Evolutionary conservation across 2,797 vertebrate genomes (phyloP).

Genomic region (Rhinichthys osculus): DNA sequence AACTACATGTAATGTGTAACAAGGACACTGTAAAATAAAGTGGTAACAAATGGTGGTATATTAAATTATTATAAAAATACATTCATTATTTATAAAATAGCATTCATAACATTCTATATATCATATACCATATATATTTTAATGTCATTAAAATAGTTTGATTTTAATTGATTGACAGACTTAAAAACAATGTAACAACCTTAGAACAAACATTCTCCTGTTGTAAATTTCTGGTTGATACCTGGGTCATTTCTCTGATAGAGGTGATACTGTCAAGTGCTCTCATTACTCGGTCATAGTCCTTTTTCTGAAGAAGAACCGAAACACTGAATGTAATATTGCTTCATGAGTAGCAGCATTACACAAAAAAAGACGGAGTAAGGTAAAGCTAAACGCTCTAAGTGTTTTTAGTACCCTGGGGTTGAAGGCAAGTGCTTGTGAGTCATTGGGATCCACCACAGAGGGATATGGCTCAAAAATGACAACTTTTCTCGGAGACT

Average conservation of each 20-base stretch:
- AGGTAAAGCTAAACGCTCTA: not conserved
- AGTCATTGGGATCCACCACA: conserved; percentile 87
- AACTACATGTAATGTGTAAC: not conserved
- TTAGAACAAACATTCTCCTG: not conserved
- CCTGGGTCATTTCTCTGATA: conserved; percentile 92
- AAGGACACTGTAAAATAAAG: not conserved
- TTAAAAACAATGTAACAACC: not conserved
- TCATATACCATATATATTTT: not conserved
- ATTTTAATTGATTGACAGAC: not conserved
- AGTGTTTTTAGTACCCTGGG: conserved; percentile 76
- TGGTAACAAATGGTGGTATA: not conserved
- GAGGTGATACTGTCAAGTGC: conserved; percentile 90
- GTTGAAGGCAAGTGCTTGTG: conserved; percentile 88
- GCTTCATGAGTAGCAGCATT: not conserved
- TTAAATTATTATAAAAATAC: not conserved
- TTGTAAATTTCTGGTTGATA: conserved; percentile 54
- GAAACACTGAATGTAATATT: conserved; percentile 3
- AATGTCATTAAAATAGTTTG: not conserved
- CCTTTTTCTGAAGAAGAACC: conserved; percentile 83
- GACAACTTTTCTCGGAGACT: conserved; percentile 87
- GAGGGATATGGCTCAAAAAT: conserved; percentile 92
- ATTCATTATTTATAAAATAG: not conserved
- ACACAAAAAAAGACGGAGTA: not conserved
- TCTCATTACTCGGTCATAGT: conserved; percentile 89
- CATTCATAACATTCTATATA: not conserved